phyloP scores from a whole-genome alignment of 2,797 vertebrate genomes.

The Urophycis tenuis region DNA sequence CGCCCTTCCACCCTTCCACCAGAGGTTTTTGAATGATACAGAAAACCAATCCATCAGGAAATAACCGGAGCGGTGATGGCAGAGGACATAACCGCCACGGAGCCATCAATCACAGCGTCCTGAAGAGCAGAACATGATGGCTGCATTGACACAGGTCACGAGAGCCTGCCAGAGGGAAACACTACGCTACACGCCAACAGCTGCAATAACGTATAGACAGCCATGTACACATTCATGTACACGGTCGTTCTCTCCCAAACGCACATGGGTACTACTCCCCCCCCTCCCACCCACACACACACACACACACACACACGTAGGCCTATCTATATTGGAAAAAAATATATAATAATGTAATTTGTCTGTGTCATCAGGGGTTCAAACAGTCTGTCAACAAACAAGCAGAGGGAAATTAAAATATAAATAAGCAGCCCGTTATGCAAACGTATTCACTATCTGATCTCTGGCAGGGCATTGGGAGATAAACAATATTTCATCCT shows the following conservation, averaged over 20 bases:
- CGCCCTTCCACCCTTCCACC: too few relatives aligned
- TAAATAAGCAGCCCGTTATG: slow-evolving; percentile 40
- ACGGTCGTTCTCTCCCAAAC: not conserved
- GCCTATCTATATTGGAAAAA: not conserved
- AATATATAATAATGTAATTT: slow-evolving; percentile 41
- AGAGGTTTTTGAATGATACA: not conserved
- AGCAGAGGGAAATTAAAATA: slow-evolving; percentile 49
- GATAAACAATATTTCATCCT: not conserved
- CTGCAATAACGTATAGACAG: not conserved
- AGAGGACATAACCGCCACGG: slow-evolving; percentile 36
- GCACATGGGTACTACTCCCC: too few relatives aligned
- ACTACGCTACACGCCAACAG: not conserved
- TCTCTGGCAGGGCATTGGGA: slow-evolving; percentile 16
- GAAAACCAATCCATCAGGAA: slow-evolving; percentile 37
- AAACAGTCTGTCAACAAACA: slow-evolving; percentile 35
- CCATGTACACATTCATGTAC: not conserved
- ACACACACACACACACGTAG: not conserved
- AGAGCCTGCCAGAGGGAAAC: not conserved
- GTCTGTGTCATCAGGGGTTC: slow-evolving; percentile 50
- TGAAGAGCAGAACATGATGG: slow-evolving; percentile 37
- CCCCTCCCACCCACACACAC: not conserved
- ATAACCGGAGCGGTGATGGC: slow-evolving; percentile 37
- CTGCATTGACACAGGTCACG: slow-evolving; percentile 5
- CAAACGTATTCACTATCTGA: slow-evolving; percentile 21
- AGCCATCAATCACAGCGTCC: slow-evolving; percentile 56